These are phyloP conservation scores for Chaetodon trifascialis DNA, from an alignment of 2,113 vertebrate genomes.

Conservation along the genomic window DNA sequence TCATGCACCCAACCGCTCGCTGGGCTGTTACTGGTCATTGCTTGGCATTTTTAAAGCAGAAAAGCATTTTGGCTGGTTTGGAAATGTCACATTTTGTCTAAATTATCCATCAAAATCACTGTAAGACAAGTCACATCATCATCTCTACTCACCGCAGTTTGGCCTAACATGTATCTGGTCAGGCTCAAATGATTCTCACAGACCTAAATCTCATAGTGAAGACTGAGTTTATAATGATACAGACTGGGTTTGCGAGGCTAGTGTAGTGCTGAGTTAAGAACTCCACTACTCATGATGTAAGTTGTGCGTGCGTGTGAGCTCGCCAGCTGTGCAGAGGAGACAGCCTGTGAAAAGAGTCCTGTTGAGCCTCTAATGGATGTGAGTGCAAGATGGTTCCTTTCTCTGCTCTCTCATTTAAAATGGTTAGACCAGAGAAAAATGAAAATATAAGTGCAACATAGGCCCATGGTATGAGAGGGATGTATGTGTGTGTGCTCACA, in stretches of 20 bases:
- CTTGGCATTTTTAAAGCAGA: not conserved
- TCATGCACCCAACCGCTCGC: not conserved
- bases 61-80: not conserved
- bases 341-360: conserved; percentile 56
- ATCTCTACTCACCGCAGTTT: not conserved
- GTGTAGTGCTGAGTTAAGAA: conserved; percentile 31
- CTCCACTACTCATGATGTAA: conserved; percentile 12
- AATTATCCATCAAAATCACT: not conserved
- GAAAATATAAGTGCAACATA: conserved; percentile 19
- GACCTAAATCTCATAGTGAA: conserved; percentile 20
- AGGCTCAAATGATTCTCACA: conserved; percentile 8
- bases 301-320: conserved; percentile 10
- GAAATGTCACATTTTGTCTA: not conserved
- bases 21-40: not conserved
- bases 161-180: not conserved
- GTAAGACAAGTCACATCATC: not conserved
- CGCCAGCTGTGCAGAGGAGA: conserved; percentile 54
- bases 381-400: conserved; percentile 53
- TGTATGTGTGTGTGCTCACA: not conserved
- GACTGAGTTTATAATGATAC: not conserved
- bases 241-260: not conserved
- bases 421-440: conserved; percentile 17
- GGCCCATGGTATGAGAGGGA: conserved; percentile 21
- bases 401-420: conserved; percentile 42
- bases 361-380: conserved; percentile 68